Conservation (phyloP, 2,113 vertebrate species). For the Cardinalis cardinalis region DNA sequence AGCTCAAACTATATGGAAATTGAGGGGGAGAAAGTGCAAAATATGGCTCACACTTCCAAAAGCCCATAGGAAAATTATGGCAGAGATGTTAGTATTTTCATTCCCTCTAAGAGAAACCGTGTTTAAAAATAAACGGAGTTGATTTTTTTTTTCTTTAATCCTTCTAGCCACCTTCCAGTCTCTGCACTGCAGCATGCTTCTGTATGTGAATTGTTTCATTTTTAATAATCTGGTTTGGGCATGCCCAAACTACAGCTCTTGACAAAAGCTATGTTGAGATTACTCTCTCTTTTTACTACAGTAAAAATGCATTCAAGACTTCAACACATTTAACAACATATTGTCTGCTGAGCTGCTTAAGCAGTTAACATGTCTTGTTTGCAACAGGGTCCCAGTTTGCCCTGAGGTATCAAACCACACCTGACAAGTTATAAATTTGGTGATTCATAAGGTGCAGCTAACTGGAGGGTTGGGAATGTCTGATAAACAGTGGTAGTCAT, state of each 20-base stretch:
- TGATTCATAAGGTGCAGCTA: slow-evolving; percentile 23
- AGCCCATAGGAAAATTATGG: background rate
- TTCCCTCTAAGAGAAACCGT: background rate
- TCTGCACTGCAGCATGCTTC: background rate
- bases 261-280: background rate
- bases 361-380: background rate
- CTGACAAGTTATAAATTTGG: slow-evolving; percentile 17
- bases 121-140: background rate
- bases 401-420: background rate
- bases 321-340: background rate
- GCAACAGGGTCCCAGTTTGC: slow-evolving; percentile 1
- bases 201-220: background rate
- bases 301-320: background rate
- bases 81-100: background rate
- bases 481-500: slow-evolving; percentile 3
- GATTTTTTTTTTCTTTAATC: background rate
- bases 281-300: background rate
- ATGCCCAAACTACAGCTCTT: background rate
- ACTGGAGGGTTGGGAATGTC: background rate
- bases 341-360: background rate
- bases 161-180: background rate
- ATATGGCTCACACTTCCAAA: background rate
- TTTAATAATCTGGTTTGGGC: background rate
- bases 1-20: background rate
- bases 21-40: background rate